Evolutionary conservation across 1,140 invertebrate species (phyloP).

Genomic region (Helicorthomorpha holstii): DNA sequence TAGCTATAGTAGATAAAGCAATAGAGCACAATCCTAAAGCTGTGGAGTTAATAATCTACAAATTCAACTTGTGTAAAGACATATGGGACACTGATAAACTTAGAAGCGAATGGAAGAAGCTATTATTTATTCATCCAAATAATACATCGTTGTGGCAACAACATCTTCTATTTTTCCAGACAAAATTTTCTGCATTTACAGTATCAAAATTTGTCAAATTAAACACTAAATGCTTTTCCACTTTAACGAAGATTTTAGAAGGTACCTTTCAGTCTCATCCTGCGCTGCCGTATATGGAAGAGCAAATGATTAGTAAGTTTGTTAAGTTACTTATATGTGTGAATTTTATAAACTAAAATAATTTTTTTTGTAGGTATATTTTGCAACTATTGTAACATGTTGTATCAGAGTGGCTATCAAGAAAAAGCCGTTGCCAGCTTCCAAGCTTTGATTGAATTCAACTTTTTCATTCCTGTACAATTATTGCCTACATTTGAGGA

Average conservation of each 20-base stretch:
- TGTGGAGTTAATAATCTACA: conserved; percentile 22
- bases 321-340: not conserved
- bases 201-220: conserved; percentile 20
- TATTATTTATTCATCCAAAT: conserved; percentile 28
- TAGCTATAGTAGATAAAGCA: conserved; percentile 29
- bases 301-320: conserved; percentile 18
- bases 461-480: conserved; percentile 23
- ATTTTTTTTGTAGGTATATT: conserved; percentile 2
- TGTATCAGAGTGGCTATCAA: conserved; percentile 26
- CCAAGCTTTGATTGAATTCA: conserved; percentile 32
- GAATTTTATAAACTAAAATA: not conserved
- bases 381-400: conserved; percentile 21
- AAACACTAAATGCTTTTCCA: conserved; percentile 26
- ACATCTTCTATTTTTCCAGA: conserved; percentile 25
- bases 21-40: conserved; percentile 27
- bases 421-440: conserved; percentile 29
- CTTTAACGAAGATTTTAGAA: conserved; percentile 16
- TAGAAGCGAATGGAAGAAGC: conserved; percentile 25
- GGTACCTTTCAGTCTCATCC: conserved; percentile 19
- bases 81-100: conserved; percentile 23
- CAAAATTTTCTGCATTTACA: conserved; percentile 23
- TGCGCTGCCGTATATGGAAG: conserved; percentile 15
- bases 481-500: conserved; percentile 14
- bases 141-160: conserved; percentile 26
- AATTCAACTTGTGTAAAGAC: conserved; percentile 22